phyloP scores from a whole-genome alignment of 2,888 invertebrate genomes.

The Cryptosula pallasiana region DNA sequence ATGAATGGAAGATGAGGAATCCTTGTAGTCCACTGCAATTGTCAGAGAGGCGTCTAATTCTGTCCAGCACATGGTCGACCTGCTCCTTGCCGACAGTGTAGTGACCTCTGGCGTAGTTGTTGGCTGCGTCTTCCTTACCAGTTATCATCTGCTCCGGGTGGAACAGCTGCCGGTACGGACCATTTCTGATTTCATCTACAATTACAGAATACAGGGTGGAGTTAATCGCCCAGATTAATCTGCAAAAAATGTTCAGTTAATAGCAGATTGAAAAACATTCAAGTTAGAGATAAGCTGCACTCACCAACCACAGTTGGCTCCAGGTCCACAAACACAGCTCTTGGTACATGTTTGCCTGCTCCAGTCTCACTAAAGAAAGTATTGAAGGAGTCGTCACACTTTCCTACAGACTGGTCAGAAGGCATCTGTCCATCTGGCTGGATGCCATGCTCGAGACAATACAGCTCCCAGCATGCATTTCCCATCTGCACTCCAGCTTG shows the following conservation, averaged over 20 bases:
- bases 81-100: slow-evolving; percentile 72
- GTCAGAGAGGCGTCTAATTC: slow-evolving; percentile 66
- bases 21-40: slow-evolving; percentile 65
- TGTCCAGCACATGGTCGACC: slow-evolving; percentile 65
- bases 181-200: slow-evolving; percentile 42
- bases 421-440: slow-evolving; percentile 57
- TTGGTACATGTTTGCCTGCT: slow-evolving; percentile 88
- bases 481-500: slow-evolving; percentile 54
- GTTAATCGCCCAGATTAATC: no score
- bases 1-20: slow-evolving; percentile 27
- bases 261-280: no score
- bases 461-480: slow-evolving; percentile 56
- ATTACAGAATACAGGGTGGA: no score
- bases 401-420: slow-evolving; percentile 66
- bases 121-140: slow-evolving; percentile 77
- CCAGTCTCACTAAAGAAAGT: slow-evolving; percentile 71
- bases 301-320: slow-evolving; percentile 86
- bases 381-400: slow-evolving; percentile 76
- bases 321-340: slow-evolving; percentile 83
- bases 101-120: slow-evolving; percentile 74
- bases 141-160: slow-evolving; percentile 50
- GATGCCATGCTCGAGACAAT: slow-evolving; percentile 56
- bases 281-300: no score
- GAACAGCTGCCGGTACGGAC: slow-evolving; percentile 43
- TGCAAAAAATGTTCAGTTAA: no score